Evolutionary conservation across 2,888 invertebrate genomes (phyloP).

Genomic region (Cantharis nigra): DNA sequence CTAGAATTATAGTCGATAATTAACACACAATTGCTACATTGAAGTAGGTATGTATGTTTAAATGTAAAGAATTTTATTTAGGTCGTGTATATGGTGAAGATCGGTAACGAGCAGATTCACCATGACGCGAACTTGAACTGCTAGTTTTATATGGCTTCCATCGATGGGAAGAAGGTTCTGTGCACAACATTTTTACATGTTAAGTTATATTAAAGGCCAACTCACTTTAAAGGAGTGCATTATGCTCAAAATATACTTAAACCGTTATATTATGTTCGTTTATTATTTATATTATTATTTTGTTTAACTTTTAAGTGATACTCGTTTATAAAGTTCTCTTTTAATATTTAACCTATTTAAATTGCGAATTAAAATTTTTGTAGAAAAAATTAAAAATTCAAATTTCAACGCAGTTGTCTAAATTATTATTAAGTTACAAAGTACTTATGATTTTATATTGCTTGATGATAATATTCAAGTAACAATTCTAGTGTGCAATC

Average conservation of each 20-base stretch:
- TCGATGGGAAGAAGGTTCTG: slow-evolving; percentile 61
- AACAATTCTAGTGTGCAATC: background rate
- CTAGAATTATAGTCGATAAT: background rate
- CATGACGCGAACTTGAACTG: slow-evolving; percentile 57
- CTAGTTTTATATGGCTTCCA: slow-evolving; percentile 63
- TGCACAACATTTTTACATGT: slow-evolving; percentile 41
- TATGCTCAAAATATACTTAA: slow-evolving; percentile 18
- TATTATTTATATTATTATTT: background rate
- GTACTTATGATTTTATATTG: background rate
- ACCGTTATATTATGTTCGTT: background rate
- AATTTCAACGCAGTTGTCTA: background rate
- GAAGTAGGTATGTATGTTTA: background rate
- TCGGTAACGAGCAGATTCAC: slow-evolving; percentile 61
- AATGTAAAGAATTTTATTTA: slow-evolving; percentile 53
- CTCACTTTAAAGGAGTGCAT: slow-evolving; percentile 1
- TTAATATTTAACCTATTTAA: background rate
- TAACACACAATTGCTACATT: background rate
- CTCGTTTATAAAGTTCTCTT: background rate
- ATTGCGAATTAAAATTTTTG: background rate
- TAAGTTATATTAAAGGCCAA: slow-evolving; percentile 12
- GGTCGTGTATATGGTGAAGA: slow-evolving; percentile 63
- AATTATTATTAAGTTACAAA: background rate
- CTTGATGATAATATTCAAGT: background rate
- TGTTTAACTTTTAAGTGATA: background rate
- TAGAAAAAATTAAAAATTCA: background rate